Conservation (phyloP, 2,888 invertebrate species). For the Acrobasis suavella region DNA sequence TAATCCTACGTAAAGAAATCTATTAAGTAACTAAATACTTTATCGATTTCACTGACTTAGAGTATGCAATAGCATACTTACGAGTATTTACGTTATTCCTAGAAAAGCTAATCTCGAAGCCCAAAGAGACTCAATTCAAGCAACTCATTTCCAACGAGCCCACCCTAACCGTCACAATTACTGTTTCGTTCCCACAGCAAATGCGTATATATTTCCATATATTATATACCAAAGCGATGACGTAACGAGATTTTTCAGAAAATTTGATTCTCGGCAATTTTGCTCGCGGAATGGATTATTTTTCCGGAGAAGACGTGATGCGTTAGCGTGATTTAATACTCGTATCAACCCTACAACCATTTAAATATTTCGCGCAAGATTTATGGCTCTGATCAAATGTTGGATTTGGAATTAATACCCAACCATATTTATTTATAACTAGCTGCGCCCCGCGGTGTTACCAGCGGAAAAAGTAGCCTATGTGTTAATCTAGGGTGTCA, state of each 20-base stretch:
- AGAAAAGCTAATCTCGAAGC: neutral
- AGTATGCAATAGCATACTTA: too few species aligned
- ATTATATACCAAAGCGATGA: slow-evolving; percentile 55
- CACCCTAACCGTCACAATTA: slow-evolving; percentile 39
- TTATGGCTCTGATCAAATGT: slow-evolving; percentile 28
- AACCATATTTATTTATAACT: neutral
- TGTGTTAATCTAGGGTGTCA: too few species aligned
- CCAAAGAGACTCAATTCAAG: neutral
- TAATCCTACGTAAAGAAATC: too few species aligned
- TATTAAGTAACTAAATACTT: too few species aligned
- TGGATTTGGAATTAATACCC: slow-evolving; percentile 1
- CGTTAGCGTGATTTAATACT: slow-evolving; percentile 52
- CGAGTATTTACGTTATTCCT: too few species aligned
- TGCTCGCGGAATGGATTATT: slow-evolving; percentile 58
- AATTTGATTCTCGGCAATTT: slow-evolving; percentile 72
- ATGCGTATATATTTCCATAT: slow-evolving; percentile 48
- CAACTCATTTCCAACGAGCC: neutral
- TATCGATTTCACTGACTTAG: too few species aligned
- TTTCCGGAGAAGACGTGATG: slow-evolving; percentile 49
- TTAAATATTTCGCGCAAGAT: slow-evolving; percentile 40
- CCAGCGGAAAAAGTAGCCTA: too few species aligned
- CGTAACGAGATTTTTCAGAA: slow-evolving; percentile 68
- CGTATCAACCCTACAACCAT: slow-evolving; percentile 38
- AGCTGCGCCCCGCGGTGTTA: too few species aligned
- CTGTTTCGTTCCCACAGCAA: slow-evolving; percentile 50